Evolutionary conservation across 2,113 vertebrate genomes (phyloP), one percentile per base, ranked within the genome.

Genomic region (Puma concolor): DNA sequence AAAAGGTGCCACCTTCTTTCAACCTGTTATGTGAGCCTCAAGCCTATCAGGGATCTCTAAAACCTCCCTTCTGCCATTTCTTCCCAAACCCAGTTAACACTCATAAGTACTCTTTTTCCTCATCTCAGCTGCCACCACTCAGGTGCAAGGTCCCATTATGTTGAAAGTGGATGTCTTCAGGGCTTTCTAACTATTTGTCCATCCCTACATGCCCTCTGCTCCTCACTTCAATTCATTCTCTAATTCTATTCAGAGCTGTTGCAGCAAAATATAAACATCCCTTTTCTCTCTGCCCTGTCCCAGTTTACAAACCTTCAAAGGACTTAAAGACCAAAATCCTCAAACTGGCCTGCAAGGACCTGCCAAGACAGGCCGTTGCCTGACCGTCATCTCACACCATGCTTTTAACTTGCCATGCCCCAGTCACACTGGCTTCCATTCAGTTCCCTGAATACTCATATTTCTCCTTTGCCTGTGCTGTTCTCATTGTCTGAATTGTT

Each of bases 361-460:
- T 71, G 4, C 16, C n/a, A 41, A 5, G 25, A 60, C 33, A 2
- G 4, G 36, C 5, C 0, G 0, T 4, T 31, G 31, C 4, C 41
- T 79, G 17, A 21, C 33, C 3, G 0, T 66, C 54, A 64, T 14
- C 27, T 64, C 41, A 63, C 29, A 21, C 10, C n/a, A 76, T 4
- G 27, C 16, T 66, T 5, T 71, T 33, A 21, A 38, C 11, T 48
- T 41, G 83, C 38, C 21, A 14, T 13, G 48, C 7, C 4, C n/a
- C 38, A 31, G 50, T 4, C 64, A n/a, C 29, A 29, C n/a, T 54
- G 15, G 7, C 15, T 31, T 88, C 64, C 64, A 31, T 63, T 80
- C 16, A 4, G 16, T 60, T 48, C 36, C 3, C 36, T 13, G 50
- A 69, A 29, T 38, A 57, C 36, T 76, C 41, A 27, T 1, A 10